A percentile compares a stretch with the other conserved stretches of the same genome.
Conservation (phyloP, 1,140 invertebrate genomes). For the Babylonia areolata region DNA sequence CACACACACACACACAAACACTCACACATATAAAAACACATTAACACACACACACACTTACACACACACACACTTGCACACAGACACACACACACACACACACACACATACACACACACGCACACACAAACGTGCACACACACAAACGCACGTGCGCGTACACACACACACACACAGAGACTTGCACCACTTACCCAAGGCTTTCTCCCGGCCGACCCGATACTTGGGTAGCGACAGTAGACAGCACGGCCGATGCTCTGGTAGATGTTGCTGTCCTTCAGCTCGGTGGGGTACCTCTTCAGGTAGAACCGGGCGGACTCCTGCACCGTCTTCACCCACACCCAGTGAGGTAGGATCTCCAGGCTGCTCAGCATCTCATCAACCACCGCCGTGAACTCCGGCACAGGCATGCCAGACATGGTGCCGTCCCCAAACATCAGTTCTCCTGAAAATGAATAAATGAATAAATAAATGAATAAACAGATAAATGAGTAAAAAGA, state of each 20-base stretch:
- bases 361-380: not conserved
- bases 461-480: not conserved
- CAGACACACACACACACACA: no score
- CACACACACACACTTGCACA: no score
- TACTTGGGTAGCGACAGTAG: not conserved
- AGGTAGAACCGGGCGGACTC: constrained; percentile 11
- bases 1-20: no score
- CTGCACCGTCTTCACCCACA: not conserved
- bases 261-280: constrained; percentile 3
- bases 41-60: no score
- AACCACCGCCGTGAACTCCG: not conserved
- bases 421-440: not conserved
- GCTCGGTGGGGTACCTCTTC: not conserved
- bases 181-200: constrained; percentile 4
- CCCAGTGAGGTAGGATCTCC: not conserved
- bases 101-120: not conserved
- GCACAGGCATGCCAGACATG: not conserved
- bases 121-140: no score
- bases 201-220: not conserved
- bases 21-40: no score
- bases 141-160: no score
- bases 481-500: no score
- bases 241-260: not conserved
- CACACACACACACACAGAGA: not conserved
- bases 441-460: not conserved